These are phyloP conservation scores for Erethizon dorsatum DNA, from an alignment of 2,797 vertebrate species.

Conservation along the genomic window DNA sequence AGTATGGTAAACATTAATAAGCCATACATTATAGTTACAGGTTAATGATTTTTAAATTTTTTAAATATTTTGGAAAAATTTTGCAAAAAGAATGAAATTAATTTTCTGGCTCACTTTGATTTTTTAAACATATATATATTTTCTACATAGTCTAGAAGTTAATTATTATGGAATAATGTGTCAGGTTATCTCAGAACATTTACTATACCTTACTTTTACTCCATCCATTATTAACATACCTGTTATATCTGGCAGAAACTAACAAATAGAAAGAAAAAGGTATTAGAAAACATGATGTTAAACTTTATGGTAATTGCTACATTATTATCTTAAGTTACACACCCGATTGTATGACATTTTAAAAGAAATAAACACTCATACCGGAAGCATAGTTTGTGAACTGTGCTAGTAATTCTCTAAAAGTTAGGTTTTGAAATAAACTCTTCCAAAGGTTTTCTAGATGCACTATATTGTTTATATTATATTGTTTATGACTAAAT, in stretches of 20 bases:
- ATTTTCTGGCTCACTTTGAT: neutral
- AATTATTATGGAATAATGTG: neutral
- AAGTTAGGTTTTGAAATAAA: neutral
- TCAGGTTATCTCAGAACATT: neutral
- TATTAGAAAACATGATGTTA: neutral
- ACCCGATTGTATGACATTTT: neutral
- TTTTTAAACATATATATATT: neutral
- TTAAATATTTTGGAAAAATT: neutral
- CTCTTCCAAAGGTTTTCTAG: neutral
- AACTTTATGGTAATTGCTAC: neutral
- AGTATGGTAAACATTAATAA: neutral
- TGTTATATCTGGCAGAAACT: neutral
- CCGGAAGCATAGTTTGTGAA: neutral
- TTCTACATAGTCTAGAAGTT: neutral
- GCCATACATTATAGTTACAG: neutral
- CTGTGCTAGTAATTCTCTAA: neutral
- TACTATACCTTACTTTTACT: neutral
- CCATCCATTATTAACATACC: neutral
- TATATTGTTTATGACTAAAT: neutral
- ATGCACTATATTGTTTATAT: neutral
- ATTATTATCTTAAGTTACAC: neutral
- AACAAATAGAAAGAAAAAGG: neutral
- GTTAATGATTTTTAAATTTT: neutral
- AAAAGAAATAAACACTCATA: too few relatives aligned
- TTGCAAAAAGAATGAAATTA: neutral